Conservation (phyloP, 2,888 invertebrate genomes). For the Drosophila prostipennis region DNA sequence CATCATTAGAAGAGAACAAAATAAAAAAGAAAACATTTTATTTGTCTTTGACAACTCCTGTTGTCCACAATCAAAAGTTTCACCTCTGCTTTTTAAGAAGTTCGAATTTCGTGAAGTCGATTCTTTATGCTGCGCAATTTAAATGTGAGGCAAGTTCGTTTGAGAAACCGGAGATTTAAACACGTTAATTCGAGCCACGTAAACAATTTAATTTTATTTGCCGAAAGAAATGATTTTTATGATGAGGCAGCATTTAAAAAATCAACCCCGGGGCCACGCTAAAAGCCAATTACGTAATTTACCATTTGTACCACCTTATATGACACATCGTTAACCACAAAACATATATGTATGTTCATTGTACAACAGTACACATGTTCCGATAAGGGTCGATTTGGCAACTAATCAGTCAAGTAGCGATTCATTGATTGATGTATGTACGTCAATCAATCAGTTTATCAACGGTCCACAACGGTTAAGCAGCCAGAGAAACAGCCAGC, state of each 20-base stretch:
- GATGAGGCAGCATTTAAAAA: neutral
- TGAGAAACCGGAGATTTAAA: constrained; percentile 12
- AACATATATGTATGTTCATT: neutral
- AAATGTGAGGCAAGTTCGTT: constrained; percentile 1
- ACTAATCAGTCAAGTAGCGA: constrained; percentile 28
- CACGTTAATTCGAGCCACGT: constrained; percentile 1
- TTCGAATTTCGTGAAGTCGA: constrained; percentile 11
- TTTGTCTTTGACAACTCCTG: constrained; percentile 50
- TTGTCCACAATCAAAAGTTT: constrained; percentile 57
- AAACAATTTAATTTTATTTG: constrained; percentile 22
- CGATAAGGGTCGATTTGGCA: constrained; percentile 21
- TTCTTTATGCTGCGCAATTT: constrained; percentile 21
- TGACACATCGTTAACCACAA: neutral
- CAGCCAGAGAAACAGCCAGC: constrained; percentile 1
- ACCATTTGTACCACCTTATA: constrained; percentile 7
- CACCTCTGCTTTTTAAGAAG: constrained; percentile 25
- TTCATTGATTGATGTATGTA: constrained; percentile 18
- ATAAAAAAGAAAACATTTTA: constrained; percentile 28
- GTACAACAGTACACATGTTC: neutral
- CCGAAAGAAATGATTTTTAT: constrained; percentile 1
- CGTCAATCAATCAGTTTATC: constrained; percentile 26
- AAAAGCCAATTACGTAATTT: constrained; percentile 27
- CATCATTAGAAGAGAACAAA: constrained; percentile 58
- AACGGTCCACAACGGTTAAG: neutral
- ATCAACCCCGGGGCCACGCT: neutral